These are phyloP conservation scores for Condylura cristata DNA, from an alignment of 2,113 vertebrate species.

Conservation along the genomic window DNA sequence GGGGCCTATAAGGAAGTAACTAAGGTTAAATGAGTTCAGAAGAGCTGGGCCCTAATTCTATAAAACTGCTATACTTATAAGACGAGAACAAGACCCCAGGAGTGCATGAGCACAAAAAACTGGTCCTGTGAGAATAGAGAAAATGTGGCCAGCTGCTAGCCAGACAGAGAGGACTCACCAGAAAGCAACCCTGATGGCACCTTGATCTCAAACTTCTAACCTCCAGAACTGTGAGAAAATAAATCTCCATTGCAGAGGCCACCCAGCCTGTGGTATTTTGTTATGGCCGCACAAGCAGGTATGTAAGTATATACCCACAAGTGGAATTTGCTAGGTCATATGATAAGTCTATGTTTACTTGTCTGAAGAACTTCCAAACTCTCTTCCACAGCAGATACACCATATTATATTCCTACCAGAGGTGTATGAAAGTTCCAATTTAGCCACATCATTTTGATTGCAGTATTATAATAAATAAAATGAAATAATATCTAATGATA, in stretches of 20 bases:
- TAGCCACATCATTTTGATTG: neutral
- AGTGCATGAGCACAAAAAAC: neutral
- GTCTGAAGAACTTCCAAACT: conserved; percentile 39
- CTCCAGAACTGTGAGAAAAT: conserved; percentile 30
- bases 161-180: neutral
- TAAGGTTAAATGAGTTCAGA: conserved; percentile 33
- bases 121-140: neutral
- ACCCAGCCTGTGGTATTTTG: neutral
- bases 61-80: neutral
- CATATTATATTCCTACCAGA: conserved; percentile 37
- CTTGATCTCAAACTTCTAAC: conserved; percentile 16
- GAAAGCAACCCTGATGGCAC: neutral
- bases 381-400: conserved; percentile 2
- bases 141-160: neutral
- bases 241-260: conserved; percentile 9
- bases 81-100: neutral
- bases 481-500: neutral
- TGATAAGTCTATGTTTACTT: conserved; percentile 39
- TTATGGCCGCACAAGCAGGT: neutral
- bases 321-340: conserved; percentile 15
- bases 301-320: neutral
- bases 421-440: conserved; percentile 50
- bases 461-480: conserved; percentile 34
- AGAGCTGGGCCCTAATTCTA: neutral
- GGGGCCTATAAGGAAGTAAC: neutral